Evolutionary conservation across 2,888 invertebrate genomes (phyloP).

Genomic region (Bursaphelenchus okinawaensis): DNA sequence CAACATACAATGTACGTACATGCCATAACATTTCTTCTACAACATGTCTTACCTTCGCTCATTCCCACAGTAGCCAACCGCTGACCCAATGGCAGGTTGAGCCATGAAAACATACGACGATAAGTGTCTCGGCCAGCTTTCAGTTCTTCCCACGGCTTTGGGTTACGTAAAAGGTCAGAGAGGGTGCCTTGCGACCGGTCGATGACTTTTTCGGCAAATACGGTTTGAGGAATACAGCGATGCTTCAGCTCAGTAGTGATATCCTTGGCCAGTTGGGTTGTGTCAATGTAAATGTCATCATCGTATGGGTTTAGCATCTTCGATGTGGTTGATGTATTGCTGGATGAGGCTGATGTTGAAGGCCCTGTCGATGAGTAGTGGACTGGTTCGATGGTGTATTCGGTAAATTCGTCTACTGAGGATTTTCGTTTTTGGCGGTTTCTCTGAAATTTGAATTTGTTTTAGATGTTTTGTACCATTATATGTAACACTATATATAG

Average conservation of each 20-base stretch:
- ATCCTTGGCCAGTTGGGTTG: neutral
- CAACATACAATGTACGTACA: no score
- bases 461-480: neutral
- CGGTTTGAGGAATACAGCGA: conserved; percentile 92
- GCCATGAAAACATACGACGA: conserved; percentile 98
- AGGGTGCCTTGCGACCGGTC: conserved; percentile 91
- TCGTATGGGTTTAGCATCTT: neutral
- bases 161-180: conserved; percentile 90
- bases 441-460: neutral
- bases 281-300: neutral
- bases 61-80: conserved; percentile 44
- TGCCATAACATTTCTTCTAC: no score
- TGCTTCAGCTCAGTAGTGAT: conserved; percentile 71
- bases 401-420: neutral
- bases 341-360: neutral
- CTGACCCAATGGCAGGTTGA: conserved; percentile 90
- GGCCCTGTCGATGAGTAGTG: neutral
- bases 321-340: neutral
- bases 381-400: neutral
- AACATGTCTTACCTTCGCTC: conserved; percentile 32
- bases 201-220: conserved; percentile 94
- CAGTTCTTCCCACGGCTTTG: conserved; percentile 98
- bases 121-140: conserved; percentile 98
- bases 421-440: neutral
- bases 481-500: no score